A percentile compares a stretch with the other conserved stretches of the same genome.
Conservation (phyloP, 2,888 invertebrate species). For the Diachrysia chrysitis region DNA sequence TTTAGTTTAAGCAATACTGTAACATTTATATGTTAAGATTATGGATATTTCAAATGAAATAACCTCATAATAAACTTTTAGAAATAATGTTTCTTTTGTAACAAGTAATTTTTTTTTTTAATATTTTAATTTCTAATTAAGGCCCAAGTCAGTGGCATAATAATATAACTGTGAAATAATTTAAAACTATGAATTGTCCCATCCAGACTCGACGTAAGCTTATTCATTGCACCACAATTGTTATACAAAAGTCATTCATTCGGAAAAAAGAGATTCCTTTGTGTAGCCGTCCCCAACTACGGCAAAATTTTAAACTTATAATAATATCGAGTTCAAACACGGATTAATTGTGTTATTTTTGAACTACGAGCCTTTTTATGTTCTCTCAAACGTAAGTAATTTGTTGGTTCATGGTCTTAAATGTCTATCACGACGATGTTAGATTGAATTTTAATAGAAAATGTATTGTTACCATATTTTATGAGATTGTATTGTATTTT, state of each 20-base stretch:
- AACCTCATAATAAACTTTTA: too few relatives aligned
- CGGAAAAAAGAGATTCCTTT: conserved; percentile 77
- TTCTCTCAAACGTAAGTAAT: conserved; percentile 73
- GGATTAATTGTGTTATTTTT: conserved; percentile 85
- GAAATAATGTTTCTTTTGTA: too few relatives aligned
- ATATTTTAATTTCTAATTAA: too few relatives aligned
- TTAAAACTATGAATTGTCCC: too few relatives aligned
- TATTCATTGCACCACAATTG: conserved; percentile 54
- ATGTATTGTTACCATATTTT: conserved; percentile 51
- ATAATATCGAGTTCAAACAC: conserved; percentile 75
- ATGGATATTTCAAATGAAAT: too few relatives aligned
- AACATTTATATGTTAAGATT: too few relatives aligned
- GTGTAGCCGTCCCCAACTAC: conserved; percentile 70
- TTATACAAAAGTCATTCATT: conserved; percentile 73
- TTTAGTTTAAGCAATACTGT: too few relatives aligned
- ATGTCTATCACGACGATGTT: conserved; percentile 46
- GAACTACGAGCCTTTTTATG: conserved; percentile 69
- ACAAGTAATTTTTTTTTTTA: too few relatives aligned
- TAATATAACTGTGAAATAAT: too few relatives aligned
- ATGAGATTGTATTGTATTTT: conserved; percentile 10
- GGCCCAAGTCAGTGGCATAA: too few relatives aligned
- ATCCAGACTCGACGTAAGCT: too few relatives aligned
- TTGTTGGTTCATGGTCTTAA: conserved; percentile 64
- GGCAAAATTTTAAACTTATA: conserved; percentile 78
- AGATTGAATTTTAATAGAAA: conserved; percentile 66